These are phyloP conservation scores for Drosophila subquinaria DNA, from an alignment of 2,888 invertebrate species.

Conservation along the genomic window DNA sequence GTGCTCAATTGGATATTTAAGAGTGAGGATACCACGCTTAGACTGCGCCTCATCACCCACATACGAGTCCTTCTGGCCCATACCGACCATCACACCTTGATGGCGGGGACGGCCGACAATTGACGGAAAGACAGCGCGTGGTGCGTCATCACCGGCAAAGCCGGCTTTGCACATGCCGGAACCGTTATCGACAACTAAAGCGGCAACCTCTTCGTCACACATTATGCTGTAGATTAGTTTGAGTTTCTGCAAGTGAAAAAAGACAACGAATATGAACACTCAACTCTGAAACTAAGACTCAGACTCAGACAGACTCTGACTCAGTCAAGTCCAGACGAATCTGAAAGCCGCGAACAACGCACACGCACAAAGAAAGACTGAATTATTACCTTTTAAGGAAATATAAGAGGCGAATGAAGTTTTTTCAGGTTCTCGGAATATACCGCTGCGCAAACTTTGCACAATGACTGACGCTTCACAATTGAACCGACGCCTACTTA, in stretches of 20 bases:
- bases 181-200: constrained; percentile 96
- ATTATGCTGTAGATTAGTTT: constrained; percentile 86
- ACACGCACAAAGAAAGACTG: constrained; percentile 49
- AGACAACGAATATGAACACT: constrained; percentile 52
- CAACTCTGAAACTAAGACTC: constrained; percentile 32
- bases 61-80: constrained; percentile 96
- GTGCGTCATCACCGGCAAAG: constrained; percentile 95
- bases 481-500: constrained; percentile 78
- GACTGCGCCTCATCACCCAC: constrained; percentile 95
- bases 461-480: constrained; percentile 66
- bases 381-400: constrained; percentile 72
- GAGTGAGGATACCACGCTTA: constrained; percentile 95
- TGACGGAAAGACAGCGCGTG: constrained; percentile 95
- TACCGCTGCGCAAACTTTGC: constrained; percentile 61
- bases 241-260: constrained; percentile 61
- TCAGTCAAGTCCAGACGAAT: constrained; percentile 13
- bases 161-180: constrained; percentile 98
- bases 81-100: constrained; percentile 96
- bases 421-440: constrained; percentile 46
- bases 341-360: constrained; percentile 19
- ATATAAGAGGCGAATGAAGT: constrained; percentile 52
- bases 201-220: constrained; percentile 98
- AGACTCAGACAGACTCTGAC: constrained; percentile 15
- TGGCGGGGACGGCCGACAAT: constrained; percentile 96
- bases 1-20: constrained; percentile 99